A percentile compares a stretch with the other conserved stretches of the same genome.
Evolutionary conservation across 2,797 vertebrate genomes (phyloP).

Genomic region (Lophura swinhoii): DNA sequence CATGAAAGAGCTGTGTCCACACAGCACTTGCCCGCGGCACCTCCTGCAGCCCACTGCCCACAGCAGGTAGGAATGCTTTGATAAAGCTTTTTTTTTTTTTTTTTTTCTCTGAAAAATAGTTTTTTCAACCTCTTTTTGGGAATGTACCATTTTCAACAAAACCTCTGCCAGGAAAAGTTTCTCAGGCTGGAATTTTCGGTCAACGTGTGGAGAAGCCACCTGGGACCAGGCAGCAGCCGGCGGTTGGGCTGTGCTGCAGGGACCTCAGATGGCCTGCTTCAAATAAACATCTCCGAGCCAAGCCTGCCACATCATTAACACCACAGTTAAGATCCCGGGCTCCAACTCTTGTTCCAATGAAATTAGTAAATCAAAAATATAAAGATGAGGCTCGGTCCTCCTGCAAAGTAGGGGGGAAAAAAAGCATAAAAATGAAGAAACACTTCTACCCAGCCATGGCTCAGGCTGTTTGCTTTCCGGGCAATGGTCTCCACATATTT

Average conservation of each 20-base stretch:
- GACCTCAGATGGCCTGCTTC: neutral
- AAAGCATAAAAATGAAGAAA: neutral
- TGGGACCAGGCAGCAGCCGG: neutral
- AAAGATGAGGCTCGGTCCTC: neutral
- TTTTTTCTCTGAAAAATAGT: neutral
- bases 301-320: neutral
- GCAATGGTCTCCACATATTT: neutral
- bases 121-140: fast-evolving
- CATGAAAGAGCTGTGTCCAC: fast-evolving
- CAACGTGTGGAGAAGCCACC: neutral
- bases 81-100: neutral
- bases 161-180: constrained; percentile 30
- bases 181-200: neutral
- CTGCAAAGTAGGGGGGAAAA: neutral
- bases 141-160: neutral
- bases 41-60: neutral
- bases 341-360: neutral
- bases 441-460: neutral
- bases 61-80: neutral
- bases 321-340: fast-evolving
- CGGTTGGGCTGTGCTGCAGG: neutral
- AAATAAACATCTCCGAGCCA: neutral
- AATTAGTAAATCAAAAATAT: neutral
- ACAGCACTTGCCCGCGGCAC: too few relatives aligned
- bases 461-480: neutral